These are phyloP conservation scores for Sturmia bella DNA, from an alignment of 2,888 invertebrate genomes.

Conservation along the genomic window DNA sequence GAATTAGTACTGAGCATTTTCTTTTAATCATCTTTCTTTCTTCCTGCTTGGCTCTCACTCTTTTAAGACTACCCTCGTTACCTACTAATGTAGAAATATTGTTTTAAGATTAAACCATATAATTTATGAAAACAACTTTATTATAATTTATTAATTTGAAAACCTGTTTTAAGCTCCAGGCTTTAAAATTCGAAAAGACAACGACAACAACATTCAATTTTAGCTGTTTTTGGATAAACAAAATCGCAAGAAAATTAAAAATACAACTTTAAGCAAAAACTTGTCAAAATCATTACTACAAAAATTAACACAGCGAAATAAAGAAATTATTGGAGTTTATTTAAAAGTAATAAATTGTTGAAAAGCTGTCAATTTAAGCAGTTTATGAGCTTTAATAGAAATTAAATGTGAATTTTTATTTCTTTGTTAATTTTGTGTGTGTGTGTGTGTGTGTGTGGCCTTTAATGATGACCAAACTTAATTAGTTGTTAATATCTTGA, in stretches of 20 bases:
- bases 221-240: too few relatives aligned
- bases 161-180: constrained; percentile 62
- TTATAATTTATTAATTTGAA: constrained; percentile 69
- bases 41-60: too few relatives aligned
- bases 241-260: too few relatives aligned
- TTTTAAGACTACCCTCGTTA: background rate
- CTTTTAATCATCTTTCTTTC: too few relatives aligned
- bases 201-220: background rate
- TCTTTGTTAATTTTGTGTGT: constrained; percentile 24
- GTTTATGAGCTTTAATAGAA: constrained; percentile 46
- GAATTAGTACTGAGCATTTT: too few relatives aligned
- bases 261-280: background rate
- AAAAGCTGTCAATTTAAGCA: constrained; percentile 56
- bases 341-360: constrained; percentile 62
- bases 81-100: constrained; percentile 2
- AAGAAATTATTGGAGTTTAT: constrained; percentile 66
- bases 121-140: constrained; percentile 68
- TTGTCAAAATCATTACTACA: constrained; percentile 18
- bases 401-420: constrained; percentile 45
- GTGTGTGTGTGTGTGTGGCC: too few relatives aligned
- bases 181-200: constrained; percentile 27
- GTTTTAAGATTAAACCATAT: constrained; percentile 60
- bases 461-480: background rate
- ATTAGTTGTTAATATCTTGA: constrained; percentile 21
- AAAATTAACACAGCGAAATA: constrained; percentile 25